Evolutionary conservation across 2,797 vertebrate genomes (phyloP), one percentile per base, ranked within the genome.

Genomic region (Argentina silus): DNA sequence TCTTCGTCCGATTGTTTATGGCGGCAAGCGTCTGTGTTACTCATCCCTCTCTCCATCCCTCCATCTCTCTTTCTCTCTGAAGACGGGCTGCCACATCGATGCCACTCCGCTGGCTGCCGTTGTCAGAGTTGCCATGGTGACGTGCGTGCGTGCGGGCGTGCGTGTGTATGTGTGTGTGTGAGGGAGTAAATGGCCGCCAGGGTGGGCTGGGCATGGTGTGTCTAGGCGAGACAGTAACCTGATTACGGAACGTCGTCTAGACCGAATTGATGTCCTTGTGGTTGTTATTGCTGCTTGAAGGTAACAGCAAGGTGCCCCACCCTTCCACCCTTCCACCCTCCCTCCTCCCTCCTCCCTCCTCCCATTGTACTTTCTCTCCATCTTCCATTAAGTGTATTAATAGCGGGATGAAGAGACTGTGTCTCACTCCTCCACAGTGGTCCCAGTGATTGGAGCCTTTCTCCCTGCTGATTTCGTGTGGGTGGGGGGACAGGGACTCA

Each of bases 201-300:
- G 43, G 23, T 63, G 70, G 77, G 36, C 61, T 44, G 63, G 62
- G 60, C 67, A 50, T 73, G 15, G 1, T 19, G 47, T 53, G 21
- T 61, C 19, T 62, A 21, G 21, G n/a, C 10, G 71, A 56, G 69
- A 56, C 42, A 59, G 74, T 91, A 90, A 91, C 84, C 85, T 80
- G 77, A 91, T 92, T 89, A 91, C 65, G 61, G 73, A 75, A 85
- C 81, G 86, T 86, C 81, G 87, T 89, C 86, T 83, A 86, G 90
- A 89, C 88, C 6, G 72, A 75, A 50, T 76, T 53, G 81, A 78
- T 61, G 81, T 90, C 87, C 76, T 83, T 51, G 47, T 66, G 12
- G 21, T 11, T 51, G 9, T 27, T 4, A 23, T 51, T 21, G 6
- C 47, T 50, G 8, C 14, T 2, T 43, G 14, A 17, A 44, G 15